phyloP scores from a whole-genome alignment of 1,140 invertebrate genomes.

The Ooceraea biroi region DNA sequence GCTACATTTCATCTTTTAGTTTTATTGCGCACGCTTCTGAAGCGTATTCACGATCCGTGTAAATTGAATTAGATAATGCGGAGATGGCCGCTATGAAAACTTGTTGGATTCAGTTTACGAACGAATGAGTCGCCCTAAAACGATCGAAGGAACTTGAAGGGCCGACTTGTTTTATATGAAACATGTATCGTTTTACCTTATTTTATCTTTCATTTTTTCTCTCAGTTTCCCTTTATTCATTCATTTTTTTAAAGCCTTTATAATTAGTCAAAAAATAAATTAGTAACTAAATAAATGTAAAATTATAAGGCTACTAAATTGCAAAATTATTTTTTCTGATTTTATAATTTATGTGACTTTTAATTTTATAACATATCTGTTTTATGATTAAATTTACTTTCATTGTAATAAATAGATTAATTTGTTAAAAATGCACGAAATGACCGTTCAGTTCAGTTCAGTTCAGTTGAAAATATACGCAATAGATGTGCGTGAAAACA shows the following conservation, averaged over 20 bases:
- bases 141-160: background rate
- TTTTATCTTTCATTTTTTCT: background rate
- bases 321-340: background rate
- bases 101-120: constrained; percentile 56
- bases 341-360: too few species aligned
- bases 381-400: background rate
- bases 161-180: background rate
- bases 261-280: constrained; percentile 14
- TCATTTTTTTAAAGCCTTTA: background rate
- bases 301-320: background rate
- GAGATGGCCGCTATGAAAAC: constrained; percentile 9
- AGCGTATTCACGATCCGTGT: background rate
- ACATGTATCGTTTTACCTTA: background rate
- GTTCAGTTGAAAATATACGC: background rate
- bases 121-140: background rate
- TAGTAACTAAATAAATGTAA: background rate
- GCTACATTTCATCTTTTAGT: background rate
- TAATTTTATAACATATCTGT: background rate
- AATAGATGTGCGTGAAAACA: background rate
- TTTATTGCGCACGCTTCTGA: background rate
- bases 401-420: background rate
- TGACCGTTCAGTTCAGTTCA: too few species aligned
- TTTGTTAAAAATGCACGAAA: constrained; percentile 2
- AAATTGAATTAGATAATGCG: constrained; percentile 26
- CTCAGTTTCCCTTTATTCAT: background rate